Evolutionary conservation across 1,140 invertebrate genomes (phyloP).

Genomic region (Sitodiplosis mosellana): DNA sequence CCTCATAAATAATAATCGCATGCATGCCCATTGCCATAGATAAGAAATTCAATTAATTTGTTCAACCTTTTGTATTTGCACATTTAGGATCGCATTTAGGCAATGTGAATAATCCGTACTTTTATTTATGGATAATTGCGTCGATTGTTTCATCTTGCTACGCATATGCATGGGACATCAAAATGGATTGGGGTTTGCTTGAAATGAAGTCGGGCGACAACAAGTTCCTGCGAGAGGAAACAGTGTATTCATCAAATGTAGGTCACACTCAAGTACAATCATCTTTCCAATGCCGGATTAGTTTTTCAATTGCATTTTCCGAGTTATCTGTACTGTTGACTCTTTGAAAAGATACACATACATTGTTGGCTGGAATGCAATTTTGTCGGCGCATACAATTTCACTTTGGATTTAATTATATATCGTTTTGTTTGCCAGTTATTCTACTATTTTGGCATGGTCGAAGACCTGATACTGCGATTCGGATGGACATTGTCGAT

Average conservation of each 20-base stretch:
- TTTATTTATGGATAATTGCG: constrained; percentile 61
- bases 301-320: too few species aligned
- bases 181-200: constrained; percentile 97
- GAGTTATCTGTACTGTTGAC: too few species aligned
- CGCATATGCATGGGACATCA: constrained; percentile 87
- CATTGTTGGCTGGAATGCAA: too few species aligned
- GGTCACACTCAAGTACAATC: constrained; percentile 10
- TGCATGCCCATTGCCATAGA: too few species aligned
- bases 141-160: constrained; percentile 69
- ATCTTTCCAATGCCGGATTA: too few species aligned
- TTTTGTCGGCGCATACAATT: too few species aligned
- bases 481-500: constrained; percentile 67
- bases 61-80: too few species aligned
- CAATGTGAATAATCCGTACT: constrained; percentile 50
- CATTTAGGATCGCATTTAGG: too few species aligned
- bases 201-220: constrained; percentile 68
- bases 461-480: constrained; percentile 84
- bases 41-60: too few species aligned
- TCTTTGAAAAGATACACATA: too few species aligned
- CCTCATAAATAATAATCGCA: too few species aligned
- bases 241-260: constrained; percentile 54
- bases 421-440: constrained; percentile 31
- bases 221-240: constrained; percentile 55
- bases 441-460: constrained; percentile 95
- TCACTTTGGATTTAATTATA: background rate